phyloP scores from a whole-genome alignment of 2,113 vertebrate genomes.

The Polypterus senegalus region DNA sequence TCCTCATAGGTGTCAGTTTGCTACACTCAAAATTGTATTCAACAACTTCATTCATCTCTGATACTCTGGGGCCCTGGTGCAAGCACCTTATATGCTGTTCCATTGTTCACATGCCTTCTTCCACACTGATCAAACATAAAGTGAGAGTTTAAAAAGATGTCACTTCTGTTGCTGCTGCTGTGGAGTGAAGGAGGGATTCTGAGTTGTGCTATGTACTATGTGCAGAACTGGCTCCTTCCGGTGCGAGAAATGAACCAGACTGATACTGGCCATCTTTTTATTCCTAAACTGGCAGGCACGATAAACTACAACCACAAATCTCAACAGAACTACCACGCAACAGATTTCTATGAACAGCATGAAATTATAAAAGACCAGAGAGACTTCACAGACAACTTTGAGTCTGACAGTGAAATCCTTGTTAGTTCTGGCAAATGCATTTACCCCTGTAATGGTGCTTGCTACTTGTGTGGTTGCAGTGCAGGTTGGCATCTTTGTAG shows the following conservation, averaged over 20 bases:
- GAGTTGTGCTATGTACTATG: too few relatives aligned
- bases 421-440: neutral
- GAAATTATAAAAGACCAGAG: conserved; percentile 25
- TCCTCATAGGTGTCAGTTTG: too few relatives aligned
- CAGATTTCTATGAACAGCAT: conserved; percentile 36
- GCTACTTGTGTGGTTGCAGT: neutral
- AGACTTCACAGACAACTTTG: conserved; percentile 26
- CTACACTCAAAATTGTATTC: too few relatives aligned
- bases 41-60: too few relatives aligned
- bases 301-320: conserved; percentile 34
- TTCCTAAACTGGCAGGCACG: conserved; percentile 27
- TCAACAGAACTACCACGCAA: conserved; percentile 28
- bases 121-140: too few relatives aligned
- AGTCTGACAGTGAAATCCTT: neutral
- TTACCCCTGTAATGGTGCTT: neutral
- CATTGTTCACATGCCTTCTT: too few relatives aligned
- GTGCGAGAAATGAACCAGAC: conserved; percentile 43
- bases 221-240: conserved; percentile 38
- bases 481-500: neutral
- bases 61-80: too few relatives aligned
- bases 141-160: too few relatives aligned
- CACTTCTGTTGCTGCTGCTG: too few relatives aligned
- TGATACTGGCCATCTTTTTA: conserved; percentile 26
- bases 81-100: too few relatives aligned
- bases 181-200: too few relatives aligned